Evolutionary conservation across 1,140 invertebrate species (phyloP).

Genomic region (Drosophila insularis): DNA sequence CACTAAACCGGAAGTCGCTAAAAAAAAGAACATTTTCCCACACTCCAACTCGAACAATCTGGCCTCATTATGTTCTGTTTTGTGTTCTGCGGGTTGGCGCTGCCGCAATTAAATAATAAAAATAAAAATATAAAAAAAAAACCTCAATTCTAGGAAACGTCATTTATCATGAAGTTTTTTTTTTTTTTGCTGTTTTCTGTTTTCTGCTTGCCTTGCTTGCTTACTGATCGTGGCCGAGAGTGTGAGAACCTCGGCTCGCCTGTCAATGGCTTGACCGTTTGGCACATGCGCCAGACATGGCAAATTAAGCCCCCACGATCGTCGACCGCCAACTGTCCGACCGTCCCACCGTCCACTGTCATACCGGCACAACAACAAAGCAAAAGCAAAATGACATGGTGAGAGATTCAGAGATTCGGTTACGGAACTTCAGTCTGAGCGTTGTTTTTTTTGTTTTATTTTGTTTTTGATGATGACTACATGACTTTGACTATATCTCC

Average conservation of each 20-base stretch:
- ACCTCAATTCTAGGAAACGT: slow-evolving; percentile 75
- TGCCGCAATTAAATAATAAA: slow-evolving; percentile 78
- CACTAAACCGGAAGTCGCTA: slow-evolving; percentile 69
- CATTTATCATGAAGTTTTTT: slow-evolving; percentile 66
- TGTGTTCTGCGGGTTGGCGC: slow-evolving; percentile 63
- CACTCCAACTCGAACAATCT: slow-evolving; percentile 38
- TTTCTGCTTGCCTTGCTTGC: slow-evolving; percentile 9
- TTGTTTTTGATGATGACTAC: slow-evolving; percentile 68
- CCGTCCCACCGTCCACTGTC: background rate
- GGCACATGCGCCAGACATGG: slow-evolving; percentile 76
- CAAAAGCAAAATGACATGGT: background rate
- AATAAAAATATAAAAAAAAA: slow-evolving; percentile 58
- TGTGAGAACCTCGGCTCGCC: slow-evolving; percentile 70
- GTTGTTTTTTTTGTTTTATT: slow-evolving; percentile 28
- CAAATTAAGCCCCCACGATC: slow-evolving; percentile 63
- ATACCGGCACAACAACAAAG: slow-evolving; percentile 55
- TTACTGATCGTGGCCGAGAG: slow-evolving; percentile 42
- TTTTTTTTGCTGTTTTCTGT: background rate
- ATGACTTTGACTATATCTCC: slow-evolving; percentile 14
- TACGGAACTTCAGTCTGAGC: slow-evolving; percentile 68
- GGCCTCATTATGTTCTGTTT: slow-evolving; percentile 68
- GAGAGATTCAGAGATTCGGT: slow-evolving; percentile 64
- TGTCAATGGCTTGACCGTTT: slow-evolving; percentile 77
- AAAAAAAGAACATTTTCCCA: slow-evolving; percentile 66
- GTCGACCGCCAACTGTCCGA: slow-evolving; percentile 40